These are phyloP conservation scores for Adelognathus sp. DNA, from an alignment of 2,888 invertebrate species.

Conservation along the genomic window DNA sequence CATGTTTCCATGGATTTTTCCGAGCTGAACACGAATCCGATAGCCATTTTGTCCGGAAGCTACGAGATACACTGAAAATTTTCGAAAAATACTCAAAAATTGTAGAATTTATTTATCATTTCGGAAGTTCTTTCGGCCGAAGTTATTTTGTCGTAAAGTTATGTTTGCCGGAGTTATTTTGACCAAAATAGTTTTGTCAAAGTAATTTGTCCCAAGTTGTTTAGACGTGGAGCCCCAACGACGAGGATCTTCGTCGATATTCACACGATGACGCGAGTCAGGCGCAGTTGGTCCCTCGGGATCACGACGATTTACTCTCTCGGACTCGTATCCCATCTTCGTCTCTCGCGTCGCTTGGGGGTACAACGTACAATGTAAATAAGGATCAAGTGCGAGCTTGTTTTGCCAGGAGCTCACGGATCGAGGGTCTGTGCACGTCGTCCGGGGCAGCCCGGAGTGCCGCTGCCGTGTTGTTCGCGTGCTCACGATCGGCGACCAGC, in stretches of 20 bases:
- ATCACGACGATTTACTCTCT: neutral
- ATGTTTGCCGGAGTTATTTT: too few species aligned
- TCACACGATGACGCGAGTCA: constrained; percentile 13
- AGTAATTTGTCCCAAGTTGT: too few species aligned
- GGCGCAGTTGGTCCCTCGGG: neutral
- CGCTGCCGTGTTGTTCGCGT: constrained; percentile 55
- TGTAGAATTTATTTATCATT: too few species aligned
- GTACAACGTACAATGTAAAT: constrained; percentile 47
- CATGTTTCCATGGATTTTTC: too few species aligned
- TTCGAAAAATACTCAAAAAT: too few species aligned
- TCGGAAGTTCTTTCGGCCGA: too few species aligned
- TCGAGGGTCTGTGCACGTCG: constrained; percentile 19
- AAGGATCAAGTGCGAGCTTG: constrained; percentile 47
- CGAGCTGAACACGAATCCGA: too few species aligned
- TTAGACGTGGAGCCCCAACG: neutral
- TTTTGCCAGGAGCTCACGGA: constrained; percentile 32
- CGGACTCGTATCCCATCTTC: constrained; percentile 2
- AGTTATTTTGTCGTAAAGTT: too few species aligned
- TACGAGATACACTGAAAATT: too few species aligned
- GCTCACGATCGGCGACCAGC: constrained; percentile 56
- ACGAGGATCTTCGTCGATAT: neutral
- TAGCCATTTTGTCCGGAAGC: too few species aligned
- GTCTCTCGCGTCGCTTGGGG: constrained; percentile 1
- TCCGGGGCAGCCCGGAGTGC: constrained; percentile 41
- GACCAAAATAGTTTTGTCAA: too few species aligned